Percentiles rank a stretch among this genome's conserved stretches.
Conservation (phyloP, 2,113 vertebrate species). For the Pangasianodon gigas region DNA sequence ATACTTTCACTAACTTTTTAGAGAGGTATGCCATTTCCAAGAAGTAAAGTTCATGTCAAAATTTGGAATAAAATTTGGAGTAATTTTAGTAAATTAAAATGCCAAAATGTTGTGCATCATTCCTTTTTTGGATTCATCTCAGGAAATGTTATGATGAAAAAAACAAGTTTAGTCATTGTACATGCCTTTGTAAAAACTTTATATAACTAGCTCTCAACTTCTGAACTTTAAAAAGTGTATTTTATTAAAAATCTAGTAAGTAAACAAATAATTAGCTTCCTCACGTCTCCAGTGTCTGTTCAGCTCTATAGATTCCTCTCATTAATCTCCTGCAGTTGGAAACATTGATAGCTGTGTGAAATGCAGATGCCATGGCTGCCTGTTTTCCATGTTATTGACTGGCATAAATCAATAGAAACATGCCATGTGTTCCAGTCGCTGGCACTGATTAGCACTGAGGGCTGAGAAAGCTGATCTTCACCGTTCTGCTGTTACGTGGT, state of each 20-base stretch:
- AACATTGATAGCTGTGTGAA: slow-evolving; percentile 12
- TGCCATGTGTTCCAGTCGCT: background rate
- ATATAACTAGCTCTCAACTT: background rate
- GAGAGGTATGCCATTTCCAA: background rate
- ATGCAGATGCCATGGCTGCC: slow-evolving; percentile 28
- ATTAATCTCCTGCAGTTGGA: slow-evolving; percentile 21
- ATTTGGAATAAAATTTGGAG: background rate
- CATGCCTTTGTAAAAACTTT: background rate
- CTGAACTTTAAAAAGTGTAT: background rate
- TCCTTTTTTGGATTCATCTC: background rate
- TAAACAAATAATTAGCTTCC: slow-evolving; percentile 24
- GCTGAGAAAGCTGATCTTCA: slow-evolving; percentile 36
- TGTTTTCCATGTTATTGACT: slow-evolving; percentile 41
- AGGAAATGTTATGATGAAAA: background rate
- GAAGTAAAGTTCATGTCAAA: background rate
- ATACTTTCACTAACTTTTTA: background rate
- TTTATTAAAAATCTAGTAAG: background rate
- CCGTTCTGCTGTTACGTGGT: background rate
- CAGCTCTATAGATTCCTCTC: background rate
- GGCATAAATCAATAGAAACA: slow-evolving; percentile 35
- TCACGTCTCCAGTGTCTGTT: background rate
- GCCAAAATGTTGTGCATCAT: background rate
- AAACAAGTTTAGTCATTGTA: background rate
- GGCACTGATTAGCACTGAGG: slow-evolving; percentile 42
- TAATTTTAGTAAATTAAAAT: background rate